Base-by-base conservation (phyloP, 2,888 invertebrate species). In the Xestoiulus laeticollis region DNA sequence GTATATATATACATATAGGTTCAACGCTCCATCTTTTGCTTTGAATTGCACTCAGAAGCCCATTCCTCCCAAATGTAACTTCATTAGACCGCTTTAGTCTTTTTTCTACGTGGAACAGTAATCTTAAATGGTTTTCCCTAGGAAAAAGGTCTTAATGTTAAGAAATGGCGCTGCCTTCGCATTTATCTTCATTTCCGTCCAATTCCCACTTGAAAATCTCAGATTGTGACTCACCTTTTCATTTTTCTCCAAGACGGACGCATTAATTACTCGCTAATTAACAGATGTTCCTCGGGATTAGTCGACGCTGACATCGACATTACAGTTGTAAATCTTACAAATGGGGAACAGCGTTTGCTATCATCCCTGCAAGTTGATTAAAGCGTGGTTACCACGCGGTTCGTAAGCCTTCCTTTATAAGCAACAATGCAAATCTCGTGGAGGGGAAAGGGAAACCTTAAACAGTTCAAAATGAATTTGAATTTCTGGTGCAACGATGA, bases 211-310 rank as follows among this genome's bases (percentile, higher is more conserved):
- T 78, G 78, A 78, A 78, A 78, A 8, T 12, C 78, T 30, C 78
- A 78, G 30, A 78, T 78, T 78, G 78, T 30, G 78, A 78, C 78
- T 30, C 30, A 78, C 78, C 78, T 30, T 78, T 78, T 78, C 78
- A 22, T 78, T 14, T 78, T 78, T 6, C 78, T 0, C 26, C 0
- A 78, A 78, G 78, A 78, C 78, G 30, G 30, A 12, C 78, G 78
- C 78, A 78, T 78, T 78, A 78, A 78, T 78, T 78, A 78, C 78
- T 78, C 30, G 30, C 78, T 78, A 78, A 78, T 78, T 78, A 78
- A 78, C 78, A 78, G 78, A 78, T 78, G 78, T 78, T 78, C 78
- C 30, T 78, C 30, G 78, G 78, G 78, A 78, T 78, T 78, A 78
- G 26, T 22, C 30, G 78, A 26, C 30, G 78, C 78, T 78, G 78